Conservation (phyloP, 2,888 invertebrate species). For the Eupithecia dodoneata region DNA sequence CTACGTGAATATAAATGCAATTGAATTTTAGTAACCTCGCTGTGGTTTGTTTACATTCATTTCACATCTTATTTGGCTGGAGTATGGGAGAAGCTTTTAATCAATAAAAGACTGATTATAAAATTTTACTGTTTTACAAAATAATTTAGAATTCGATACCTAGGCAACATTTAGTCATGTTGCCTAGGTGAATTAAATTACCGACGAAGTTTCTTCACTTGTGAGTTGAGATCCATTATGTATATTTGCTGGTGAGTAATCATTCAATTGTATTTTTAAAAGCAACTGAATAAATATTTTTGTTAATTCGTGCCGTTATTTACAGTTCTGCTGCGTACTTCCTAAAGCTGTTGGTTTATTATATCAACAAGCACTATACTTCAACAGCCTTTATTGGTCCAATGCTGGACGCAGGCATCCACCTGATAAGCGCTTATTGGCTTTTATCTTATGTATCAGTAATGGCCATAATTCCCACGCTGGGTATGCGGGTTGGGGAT, state of each 20-base stretch:
- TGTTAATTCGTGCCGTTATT: not conserved
- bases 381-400: too few relatives aligned
- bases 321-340: not conserved
- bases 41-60: not conserved
- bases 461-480: too few relatives aligned
- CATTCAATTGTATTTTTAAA: not conserved
- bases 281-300: not conserved
- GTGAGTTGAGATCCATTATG: not conserved
- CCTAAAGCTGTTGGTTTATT: not conserved
- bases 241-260: not conserved
- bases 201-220: not conserved
- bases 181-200: not conserved
- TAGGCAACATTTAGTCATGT: not conserved
- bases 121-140: not conserved
- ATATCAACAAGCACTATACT: too few relatives aligned
- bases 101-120: not conserved
- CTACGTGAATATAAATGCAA: too few relatives aligned
- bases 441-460: too few relatives aligned
- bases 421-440: too few relatives aligned
- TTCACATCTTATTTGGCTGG: not conserved
- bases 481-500: too few relatives aligned
- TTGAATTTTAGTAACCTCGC: not conserved
- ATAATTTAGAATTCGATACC: not conserved
- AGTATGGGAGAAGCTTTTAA: not conserved
- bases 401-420: too few relatives aligned